These are phyloP conservation scores for Copidosoma aretas DNA, from an alignment of 2,888 invertebrate genomes.

Conservation along the genomic window DNA sequence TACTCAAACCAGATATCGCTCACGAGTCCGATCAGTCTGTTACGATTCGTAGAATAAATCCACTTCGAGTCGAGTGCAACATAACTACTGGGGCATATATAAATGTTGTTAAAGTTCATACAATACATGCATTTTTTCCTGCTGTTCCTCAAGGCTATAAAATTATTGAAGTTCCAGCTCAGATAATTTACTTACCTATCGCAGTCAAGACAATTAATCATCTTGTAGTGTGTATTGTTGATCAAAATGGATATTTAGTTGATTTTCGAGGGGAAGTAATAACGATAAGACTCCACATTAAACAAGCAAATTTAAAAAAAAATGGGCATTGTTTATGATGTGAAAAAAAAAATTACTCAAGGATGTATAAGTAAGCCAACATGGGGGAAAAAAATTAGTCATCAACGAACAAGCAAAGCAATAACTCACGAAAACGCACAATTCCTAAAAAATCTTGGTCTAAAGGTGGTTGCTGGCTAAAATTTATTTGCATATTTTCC, in stretches of 20 bases:
- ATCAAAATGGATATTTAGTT: constrained; percentile 41
- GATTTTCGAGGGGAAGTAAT: constrained; percentile 45
- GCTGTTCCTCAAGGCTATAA: constrained; percentile 50
- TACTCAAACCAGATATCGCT: no score
- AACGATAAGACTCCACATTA: constrained; percentile 39
- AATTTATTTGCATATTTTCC: constrained; percentile 8
- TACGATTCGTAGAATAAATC: no score
- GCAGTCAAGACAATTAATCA: constrained; percentile 37
- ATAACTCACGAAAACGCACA: neutral
- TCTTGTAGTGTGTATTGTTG: constrained; percentile 41
- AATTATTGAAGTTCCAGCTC: constrained; percentile 48
- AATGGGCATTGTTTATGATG: neutral
- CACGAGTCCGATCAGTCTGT: no score
- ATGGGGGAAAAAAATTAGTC: neutral
- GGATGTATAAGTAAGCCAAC: neutral
- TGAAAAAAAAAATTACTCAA: no score
- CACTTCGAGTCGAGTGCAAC: no score
- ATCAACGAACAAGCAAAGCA: constrained; percentile 10
- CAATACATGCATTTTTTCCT: constrained; percentile 23
- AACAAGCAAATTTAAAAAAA: neutral
- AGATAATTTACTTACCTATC: constrained; percentile 44
- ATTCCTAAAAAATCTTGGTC: neutral
- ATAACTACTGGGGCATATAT: no score
- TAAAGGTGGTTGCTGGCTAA: neutral
- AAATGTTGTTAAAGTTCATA: neutral